phyloP scores from a whole-genome alignment of 2,797 vertebrate species.

The Cyprinella venusta region DNA sequence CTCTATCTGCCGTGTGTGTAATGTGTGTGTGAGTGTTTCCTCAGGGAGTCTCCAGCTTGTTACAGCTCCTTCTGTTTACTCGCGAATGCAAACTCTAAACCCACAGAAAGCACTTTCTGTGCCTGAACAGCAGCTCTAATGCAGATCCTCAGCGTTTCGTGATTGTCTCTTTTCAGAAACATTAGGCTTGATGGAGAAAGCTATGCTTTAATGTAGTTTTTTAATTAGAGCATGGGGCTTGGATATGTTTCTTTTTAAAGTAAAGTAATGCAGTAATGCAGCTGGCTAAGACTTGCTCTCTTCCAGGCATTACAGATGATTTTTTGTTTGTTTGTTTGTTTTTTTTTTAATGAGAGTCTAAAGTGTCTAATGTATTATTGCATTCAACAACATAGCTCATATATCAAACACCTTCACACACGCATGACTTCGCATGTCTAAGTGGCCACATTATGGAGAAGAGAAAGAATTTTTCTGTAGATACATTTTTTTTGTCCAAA shows the following conservation, averaged over 20 bases:
- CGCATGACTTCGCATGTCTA: neutral
- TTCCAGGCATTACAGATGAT: neutral
- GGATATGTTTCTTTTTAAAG: too few relatives aligned
- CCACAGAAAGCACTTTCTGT: conserved; percentile 59
- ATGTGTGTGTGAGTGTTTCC: conserved; percentile 46
- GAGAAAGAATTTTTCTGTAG: too few relatives aligned
- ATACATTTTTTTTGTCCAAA: neutral
- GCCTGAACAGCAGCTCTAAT: conserved; percentile 56
- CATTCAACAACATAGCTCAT: neutral
- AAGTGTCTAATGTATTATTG: neutral
- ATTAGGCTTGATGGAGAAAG: neutral
- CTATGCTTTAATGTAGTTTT: neutral
- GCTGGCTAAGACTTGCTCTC: neutral
- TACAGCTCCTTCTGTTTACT: conserved; percentile 58
- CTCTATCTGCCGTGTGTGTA: conserved; percentile 42
- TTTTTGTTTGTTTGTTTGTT: neutral
- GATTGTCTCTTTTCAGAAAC: conserved; percentile 48
- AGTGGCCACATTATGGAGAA: neutral
- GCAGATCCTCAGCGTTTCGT: conserved; percentile 45
- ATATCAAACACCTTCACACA: neutral
- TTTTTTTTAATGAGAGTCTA: neutral
- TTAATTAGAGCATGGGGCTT: too few relatives aligned
- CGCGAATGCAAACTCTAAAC: conserved; percentile 57
- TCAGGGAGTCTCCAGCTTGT: conserved; percentile 47
- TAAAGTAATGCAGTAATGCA: neutral